A percentile compares a stretch with the other conserved stretches of the same genome.
Conservation (phyloP, 2,113 vertebrate species). For the Melanerpes formicivorus region DNA sequence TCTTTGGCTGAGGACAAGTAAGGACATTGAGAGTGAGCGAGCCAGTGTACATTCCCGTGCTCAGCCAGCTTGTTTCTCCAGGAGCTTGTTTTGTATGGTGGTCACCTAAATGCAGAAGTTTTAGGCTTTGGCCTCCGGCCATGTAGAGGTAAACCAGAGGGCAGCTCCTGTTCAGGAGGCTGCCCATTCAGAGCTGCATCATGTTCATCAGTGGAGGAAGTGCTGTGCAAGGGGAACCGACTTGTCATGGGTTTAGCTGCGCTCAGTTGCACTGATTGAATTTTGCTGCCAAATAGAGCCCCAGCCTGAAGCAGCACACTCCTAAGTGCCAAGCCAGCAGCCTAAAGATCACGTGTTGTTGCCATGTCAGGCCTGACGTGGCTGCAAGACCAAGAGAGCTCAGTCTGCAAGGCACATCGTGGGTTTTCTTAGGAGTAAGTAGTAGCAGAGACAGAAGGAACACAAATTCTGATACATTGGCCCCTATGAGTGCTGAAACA, state of each 20-base stretch:
- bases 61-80: accelerated
- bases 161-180: neutral
- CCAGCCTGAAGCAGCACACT: neutral
- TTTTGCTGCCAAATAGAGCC: neutral
- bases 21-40: neutral
- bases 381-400: neutral
- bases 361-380: neutral
- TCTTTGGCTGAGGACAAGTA: accelerated
- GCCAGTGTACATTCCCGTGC: accelerated
- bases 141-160: neutral
- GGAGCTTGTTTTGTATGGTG: neutral
- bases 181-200: accelerated
- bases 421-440: neutral
- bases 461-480: accelerated
- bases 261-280: neutral
- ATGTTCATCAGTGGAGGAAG: accelerated
- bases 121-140: neutral
- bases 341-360: accelerated
- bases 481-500: neutral
- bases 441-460: neutral
- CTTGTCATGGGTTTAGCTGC: accelerated
- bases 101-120: neutral
- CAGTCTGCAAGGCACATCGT: neutral
- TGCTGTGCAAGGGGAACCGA: accelerated
- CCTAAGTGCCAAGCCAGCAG: neutral